Base-by-base conservation (phyloP, 2,113 vertebrate species). In the Asarcornis scutulata region DNA sequence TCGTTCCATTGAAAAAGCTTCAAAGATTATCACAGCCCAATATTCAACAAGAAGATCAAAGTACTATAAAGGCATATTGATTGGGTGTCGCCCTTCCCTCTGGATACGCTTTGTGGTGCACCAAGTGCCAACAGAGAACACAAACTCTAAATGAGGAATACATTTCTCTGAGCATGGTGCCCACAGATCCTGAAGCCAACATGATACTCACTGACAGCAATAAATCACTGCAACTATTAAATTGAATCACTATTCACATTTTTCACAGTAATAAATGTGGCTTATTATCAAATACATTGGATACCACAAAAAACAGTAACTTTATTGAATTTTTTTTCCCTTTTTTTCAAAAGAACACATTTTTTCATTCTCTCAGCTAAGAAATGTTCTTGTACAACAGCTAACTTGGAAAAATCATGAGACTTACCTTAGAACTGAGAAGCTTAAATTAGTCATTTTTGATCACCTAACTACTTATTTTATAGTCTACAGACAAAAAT, bases 21-120 rank as follows among this genome's bases (percentile, higher is more conserved):
- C 50, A 71, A 86, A 91, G 71, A 84, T 79, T 64, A 93, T 73
- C 79, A 95, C 13, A 89, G 89, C 13, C 32, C 62, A 90, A 56
- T 31, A 92, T 62, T 93, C 53, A 40, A 10, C 73, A 93, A 52
- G 29, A 42, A 92, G 76, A 89, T 80, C 76, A 84, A 97, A 96
- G 62, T 69, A 56, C 22, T 96, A 81, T 60, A 86, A 93, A 96
- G 74, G 42, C 18, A 83, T 80, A 89, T n/a, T 86, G 53, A 95
- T 21, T 86, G 32, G 17, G 36, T 79, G 76, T 72, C 46, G 87
- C 25, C 74, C 36, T 93, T 92, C 76, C 66, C 66, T 76, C 56
- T 93, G 52, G 81, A 85, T 55, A 52, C 36, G 62, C 74, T 91
- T 82, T 89, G 69, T 76, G 84, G 46, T 69, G 75, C 48, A 69